A percentile compares a stretch with the other conserved stretches of the same genome.
Conservation (phyloP, 1,140 invertebrate species). For the Diabrotica undecimpunctata region DNA sequence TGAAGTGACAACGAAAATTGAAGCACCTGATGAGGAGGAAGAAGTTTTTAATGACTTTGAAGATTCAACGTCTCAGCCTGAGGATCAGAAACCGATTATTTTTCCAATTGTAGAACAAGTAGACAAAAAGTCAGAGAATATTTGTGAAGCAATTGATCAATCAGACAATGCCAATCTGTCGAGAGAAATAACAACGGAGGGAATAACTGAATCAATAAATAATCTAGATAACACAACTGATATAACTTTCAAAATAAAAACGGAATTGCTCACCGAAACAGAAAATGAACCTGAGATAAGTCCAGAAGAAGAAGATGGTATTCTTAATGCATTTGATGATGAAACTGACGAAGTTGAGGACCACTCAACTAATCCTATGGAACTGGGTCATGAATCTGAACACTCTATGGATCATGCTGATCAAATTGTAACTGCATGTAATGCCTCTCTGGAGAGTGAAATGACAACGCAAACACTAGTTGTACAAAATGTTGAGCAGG, state of each 20-base stretch:
- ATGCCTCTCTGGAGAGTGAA: too few species aligned
- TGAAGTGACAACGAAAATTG: neutral
- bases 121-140: neutral
- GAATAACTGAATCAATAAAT: neutral
- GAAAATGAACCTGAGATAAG: neutral
- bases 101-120: neutral
- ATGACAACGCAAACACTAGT: too few species aligned
- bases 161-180: too few species aligned
- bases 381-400: neutral
- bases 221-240: neutral
- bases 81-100: neutral
- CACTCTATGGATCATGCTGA: too few species aligned
- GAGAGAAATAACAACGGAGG: neutral
- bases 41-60: neutral
- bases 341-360: too few species aligned
- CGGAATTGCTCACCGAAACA: neutral
- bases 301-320: neutral
- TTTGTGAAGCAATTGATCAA: too few species aligned
- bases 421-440: too few species aligned
- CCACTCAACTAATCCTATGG: neutral
- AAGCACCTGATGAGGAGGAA: neutral
- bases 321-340: neutral
- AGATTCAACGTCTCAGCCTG: neutral
- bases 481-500: too few species aligned
- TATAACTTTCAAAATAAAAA: neutral